phyloP scores from a whole-genome alignment of 2,797 vertebrate species.

The Heliangelus exortis region DNA sequence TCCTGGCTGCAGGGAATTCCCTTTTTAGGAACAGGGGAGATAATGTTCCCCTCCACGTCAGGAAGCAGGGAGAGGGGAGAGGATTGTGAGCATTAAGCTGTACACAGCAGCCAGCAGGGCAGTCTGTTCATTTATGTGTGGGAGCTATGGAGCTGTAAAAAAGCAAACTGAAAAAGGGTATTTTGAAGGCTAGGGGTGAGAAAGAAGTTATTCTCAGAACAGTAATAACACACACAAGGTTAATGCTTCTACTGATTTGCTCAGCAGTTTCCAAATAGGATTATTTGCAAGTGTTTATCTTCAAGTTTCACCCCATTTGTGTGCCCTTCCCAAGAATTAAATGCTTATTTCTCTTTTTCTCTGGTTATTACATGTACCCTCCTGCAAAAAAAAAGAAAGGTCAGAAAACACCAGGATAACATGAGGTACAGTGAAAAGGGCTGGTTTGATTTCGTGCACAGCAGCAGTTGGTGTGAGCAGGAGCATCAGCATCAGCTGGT shows the following conservation, averaged over 20 bases:
- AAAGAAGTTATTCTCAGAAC: constrained; percentile 7
- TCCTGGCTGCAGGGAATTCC: constrained; percentile 51
- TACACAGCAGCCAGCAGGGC: not conserved
- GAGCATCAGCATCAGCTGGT: not conserved
- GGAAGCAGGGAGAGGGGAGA: constrained; percentile 21
- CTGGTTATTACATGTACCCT: not conserved
- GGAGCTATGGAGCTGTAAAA: constrained; percentile 9
- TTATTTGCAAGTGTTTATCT: not conserved
- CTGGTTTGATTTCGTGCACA: not conserved
- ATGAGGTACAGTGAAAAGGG: not conserved
- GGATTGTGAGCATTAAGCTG: constrained; percentile 12
- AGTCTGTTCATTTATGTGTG: not conserved
- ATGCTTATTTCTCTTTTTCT: constrained; percentile 15
- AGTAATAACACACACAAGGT: not conserved
- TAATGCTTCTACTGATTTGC: not conserved
- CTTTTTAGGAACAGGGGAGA: constrained; percentile 59
- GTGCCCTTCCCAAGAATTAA: not conserved
- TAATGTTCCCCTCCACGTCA: constrained; percentile 51
- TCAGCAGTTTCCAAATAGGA: not conserved
- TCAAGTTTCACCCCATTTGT: not conserved
- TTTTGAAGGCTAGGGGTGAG: not conserved
- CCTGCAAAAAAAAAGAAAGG: not conserved
- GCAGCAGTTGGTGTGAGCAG: not conserved
- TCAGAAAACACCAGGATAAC: not conserved
- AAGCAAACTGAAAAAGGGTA: not conserved